Evolutionary conservation across 2,797 vertebrate species (phyloP).

Genomic region (Rachycentron canadum): DNA sequence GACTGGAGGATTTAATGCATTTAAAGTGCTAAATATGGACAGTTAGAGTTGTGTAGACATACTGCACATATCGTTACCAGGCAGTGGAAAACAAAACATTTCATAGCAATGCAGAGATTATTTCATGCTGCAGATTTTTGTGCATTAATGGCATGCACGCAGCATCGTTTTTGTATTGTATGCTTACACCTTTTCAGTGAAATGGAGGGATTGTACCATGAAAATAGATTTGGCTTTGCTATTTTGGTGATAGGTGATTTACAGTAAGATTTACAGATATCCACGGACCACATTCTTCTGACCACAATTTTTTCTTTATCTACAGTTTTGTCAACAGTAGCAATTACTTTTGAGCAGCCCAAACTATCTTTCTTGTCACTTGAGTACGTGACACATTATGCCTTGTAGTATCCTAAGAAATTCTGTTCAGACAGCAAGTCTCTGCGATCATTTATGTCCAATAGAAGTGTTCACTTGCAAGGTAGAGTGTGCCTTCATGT

Average conservation of each 20-base stretch:
- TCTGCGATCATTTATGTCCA: conserved; percentile 2
- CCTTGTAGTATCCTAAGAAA: neutral
- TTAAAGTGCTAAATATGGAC: conserved; percentile 32
- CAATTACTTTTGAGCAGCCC: neutral
- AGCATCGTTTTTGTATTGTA: neutral
- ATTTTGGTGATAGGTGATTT: neutral
- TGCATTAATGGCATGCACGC: neutral
- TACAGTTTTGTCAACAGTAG: neutral
- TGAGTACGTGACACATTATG: neutral
- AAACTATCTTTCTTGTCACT: neutral
- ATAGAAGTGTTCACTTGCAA: neutral
- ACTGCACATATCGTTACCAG: neutral
- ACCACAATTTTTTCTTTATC: neutral
- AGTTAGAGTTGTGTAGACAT: neutral
- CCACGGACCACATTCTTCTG: neutral
- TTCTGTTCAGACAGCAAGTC: neutral
- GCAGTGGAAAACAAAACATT: neutral
- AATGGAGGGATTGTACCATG: neutral
- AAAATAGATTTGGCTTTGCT: neutral
- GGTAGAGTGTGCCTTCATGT: conserved; percentile 4
- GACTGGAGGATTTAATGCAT: conserved; percentile 42
- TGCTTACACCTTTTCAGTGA: neutral
- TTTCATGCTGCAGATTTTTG: neutral
- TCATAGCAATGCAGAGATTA: neutral
- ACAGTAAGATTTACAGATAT: neutral